Evolutionary conservation across 1,140 invertebrate genomes (phyloP).

Genomic region (Pogonomyrmex barbatus): DNA sequence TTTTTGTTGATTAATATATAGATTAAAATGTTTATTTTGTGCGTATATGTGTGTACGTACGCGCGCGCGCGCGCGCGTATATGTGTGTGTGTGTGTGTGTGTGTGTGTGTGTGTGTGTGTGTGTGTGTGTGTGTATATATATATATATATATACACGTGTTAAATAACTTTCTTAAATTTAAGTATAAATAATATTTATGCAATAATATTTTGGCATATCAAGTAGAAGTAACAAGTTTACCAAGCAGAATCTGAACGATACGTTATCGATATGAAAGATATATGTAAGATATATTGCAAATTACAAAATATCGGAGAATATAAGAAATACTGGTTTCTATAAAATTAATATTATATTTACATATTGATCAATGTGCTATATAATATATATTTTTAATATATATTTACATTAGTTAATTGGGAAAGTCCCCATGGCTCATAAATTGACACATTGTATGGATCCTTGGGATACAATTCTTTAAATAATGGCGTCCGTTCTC

Average conservation of each 20-base stretch:
- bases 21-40: neutral
- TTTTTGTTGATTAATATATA: neutral
- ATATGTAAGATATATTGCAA: conserved; percentile 5
- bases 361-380: neutral
- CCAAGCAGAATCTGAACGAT: neutral
- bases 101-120: neutral
- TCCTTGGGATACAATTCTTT: conserved; percentile 86
- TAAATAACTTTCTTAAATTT: neutral
- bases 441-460: conserved; percentile 73
- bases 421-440: conserved; percentile 84
- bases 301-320: neutral
- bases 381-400: conserved; percentile 70
- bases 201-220: neutral
- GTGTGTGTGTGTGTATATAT: neutral
- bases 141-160: neutral
- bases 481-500: conserved; percentile 86
- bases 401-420: conserved; percentile 87
- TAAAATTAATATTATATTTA: neutral
- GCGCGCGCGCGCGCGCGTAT: too few relatives aligned
- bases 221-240: conserved; percentile 6
- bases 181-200: neutral
- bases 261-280: neutral
- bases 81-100: too few relatives aligned
- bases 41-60: too few relatives aligned
- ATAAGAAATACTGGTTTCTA: neutral